Evolutionary conservation across 2,888 invertebrate species (phyloP), one percentile per base, ranked within the genome.

Genomic region (Coelopa pilipes): DNA sequence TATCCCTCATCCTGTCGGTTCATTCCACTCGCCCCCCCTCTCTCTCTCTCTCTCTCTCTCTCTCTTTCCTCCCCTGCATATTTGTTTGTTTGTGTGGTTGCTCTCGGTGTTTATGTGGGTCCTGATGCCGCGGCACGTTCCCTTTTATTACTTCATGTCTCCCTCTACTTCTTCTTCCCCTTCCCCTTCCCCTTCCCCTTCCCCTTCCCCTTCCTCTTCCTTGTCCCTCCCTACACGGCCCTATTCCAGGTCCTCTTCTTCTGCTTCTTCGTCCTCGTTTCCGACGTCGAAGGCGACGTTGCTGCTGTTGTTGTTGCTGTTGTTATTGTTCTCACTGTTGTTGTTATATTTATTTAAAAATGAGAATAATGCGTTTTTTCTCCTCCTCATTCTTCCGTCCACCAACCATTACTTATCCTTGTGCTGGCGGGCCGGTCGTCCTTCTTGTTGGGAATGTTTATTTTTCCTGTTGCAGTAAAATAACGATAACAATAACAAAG

Each of bases 71-170:
- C 62, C 45, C 24, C 45, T 21, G 34, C 2, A 34, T 34, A 34
- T 34, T 34, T 50, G 49, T 49, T 10, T 13, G 13, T 50, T 7
- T 67, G 53, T 49, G 34, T 62, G 19, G 34, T 45, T 57, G 57
- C 21, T 15, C 19, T 57, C 34, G 62, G 17, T 67, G 67, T 67
- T 67, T 67, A 53, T 67, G 67, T 67, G 47, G 53, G 49, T 49
- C 57, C 70, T 60, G 60, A 50, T 60, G 70, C 49, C 46, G 19
- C 45, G 45, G 19, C 57, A 70, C 60, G 70, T 34, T 46, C 67
- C 67, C 59, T 47, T 59, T 72, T 66, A 21, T 53, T 57, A 60
- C 21, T 68, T 68, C 15, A 17, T 45, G 47, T 17, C 12, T 50
- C 49, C 34, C 49, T 49, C 3, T 68, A 11, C n/a, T 68, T 13